Evolutionary conservation across 2,888 invertebrate genomes (phyloP), one percentile per base, ranked within the genome.

Genomic region (Chymomyza amoena): DNA sequence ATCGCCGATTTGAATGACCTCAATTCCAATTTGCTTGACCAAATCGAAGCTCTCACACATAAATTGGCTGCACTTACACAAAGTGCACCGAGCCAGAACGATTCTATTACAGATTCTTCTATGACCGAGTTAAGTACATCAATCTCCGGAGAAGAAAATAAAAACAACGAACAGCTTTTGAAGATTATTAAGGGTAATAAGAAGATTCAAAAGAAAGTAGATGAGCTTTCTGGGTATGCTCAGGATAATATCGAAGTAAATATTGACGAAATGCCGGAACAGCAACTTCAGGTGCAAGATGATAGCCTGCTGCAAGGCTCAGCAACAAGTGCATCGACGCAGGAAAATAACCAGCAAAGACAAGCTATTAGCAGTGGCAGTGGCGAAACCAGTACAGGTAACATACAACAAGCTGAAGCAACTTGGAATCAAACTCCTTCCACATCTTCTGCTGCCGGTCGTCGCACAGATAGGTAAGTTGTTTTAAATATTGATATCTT

Each of bases 111-210:
- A 15, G 77, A 75, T 0, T 61, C 68, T 9, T 66, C 76, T 1
- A 52, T 39, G 0, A 25, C 69, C 66, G 91, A 93, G 81, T 93
- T 93, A 84, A 94, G 93, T 73, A 93, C 93, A 62, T 92, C 91
- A 25, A 93, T 89, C n/a, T 92, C 92, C 80, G 93, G 94, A 85
- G 95, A 95, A 67, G 96, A 96, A 73, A 93, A 93, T 0, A 95
- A 84, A 73, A 90, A 84, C 64, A 95, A 96, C 9, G 95, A 96
- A 2, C 97, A 98, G 90, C 92, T 98, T 64, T 92, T 97, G 80
- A 95, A 96, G 92, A 96, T 98, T 13, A 95, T 98, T 60, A 96
- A 96, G 91, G n/a, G n/a, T n/a, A n/a, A n/a, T n/a, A n/a, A n/a
- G n/a, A n/a, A n/a, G n/a, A n/a, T 97, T 95, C 94, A 95, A 75